phyloP scores from a whole-genome alignment of 2,888 invertebrate species.

The Aricia artaxerxes region DNA sequence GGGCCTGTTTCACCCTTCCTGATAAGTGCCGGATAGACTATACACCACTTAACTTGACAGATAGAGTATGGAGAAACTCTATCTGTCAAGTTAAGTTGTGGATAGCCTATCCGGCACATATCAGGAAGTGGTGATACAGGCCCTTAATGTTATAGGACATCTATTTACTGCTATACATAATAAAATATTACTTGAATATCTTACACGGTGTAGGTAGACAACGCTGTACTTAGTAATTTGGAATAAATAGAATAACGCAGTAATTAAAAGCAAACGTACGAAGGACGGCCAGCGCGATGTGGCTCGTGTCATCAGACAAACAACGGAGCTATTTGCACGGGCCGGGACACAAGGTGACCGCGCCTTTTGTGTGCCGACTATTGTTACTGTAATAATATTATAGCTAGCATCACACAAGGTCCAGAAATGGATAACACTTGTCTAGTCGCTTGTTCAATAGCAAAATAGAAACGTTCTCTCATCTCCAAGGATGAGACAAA shows the following conservation, averaged over 20 bases:
- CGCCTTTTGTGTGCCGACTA: constrained; percentile 42
- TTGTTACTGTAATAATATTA: constrained; percentile 24
- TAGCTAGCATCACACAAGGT: constrained; percentile 27
- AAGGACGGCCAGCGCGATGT: not conserved
- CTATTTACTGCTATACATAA: no score
- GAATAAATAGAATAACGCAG: not conserved
- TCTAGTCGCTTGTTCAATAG: not conserved
- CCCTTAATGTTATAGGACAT: no score
- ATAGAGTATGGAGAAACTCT: no score
- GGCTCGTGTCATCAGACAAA: constrained; percentile 25
- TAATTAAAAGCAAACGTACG: constrained; percentile 20
- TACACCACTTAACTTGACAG: no score
- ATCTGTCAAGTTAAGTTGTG: no score
- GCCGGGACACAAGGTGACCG: constrained; percentile 75
- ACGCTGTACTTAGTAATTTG: not conserved
- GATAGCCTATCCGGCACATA: no score
- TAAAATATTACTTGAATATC: no score
- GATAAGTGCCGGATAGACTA: no score
- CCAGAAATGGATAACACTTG: constrained; percentile 24
- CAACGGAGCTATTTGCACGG: constrained; percentile 53
- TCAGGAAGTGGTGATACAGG: no score
- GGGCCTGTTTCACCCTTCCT: no score
- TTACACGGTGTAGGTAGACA: not conserved
- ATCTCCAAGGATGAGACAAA: not conserved
- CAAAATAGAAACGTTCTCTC: not conserved